Conservation (phyloP, 2,888 invertebrate genomes). For the Synanthedon tipuliformis region DNA sequence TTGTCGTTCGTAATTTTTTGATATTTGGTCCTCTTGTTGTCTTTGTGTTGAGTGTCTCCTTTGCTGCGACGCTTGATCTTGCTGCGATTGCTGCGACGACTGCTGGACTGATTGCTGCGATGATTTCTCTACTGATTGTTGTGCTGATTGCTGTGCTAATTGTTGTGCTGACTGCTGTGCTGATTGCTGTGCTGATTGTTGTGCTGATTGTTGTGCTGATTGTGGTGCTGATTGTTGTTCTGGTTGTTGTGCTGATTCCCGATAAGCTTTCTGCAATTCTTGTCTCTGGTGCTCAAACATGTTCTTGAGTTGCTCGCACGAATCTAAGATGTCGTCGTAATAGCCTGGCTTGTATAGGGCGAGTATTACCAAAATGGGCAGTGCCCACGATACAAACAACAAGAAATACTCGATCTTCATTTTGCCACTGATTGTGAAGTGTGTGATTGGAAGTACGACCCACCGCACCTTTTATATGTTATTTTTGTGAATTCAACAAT, state of each 20-base stretch:
- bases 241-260: neutral
- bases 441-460: neutral
- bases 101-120: neutral
- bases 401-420: constrained; percentile 56
- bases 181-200: too few species aligned
- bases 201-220: too few species aligned
- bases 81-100: too few species aligned
- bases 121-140: neutral
- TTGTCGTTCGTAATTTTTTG: neutral
- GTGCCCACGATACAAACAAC: constrained; percentile 41
- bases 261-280: neutral
- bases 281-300: neutral
- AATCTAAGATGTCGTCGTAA: constrained; percentile 21
- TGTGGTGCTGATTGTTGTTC: too few species aligned
- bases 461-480: neutral
- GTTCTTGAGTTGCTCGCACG: constrained; percentile 20
- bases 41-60: neutral
- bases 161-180: too few species aligned
- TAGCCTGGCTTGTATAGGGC: constrained; percentile 28
- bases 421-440: constrained; percentile 13
- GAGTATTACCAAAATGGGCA: constrained; percentile 43
- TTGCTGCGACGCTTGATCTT: neutral
- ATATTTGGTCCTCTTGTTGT: neutral
- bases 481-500: neutral
- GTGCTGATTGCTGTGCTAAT: too few species aligned